These are phyloP conservation scores for Drosophila kambysellisi DNA, from an alignment of 2,888 invertebrate species.

Conservation along the genomic window DNA sequence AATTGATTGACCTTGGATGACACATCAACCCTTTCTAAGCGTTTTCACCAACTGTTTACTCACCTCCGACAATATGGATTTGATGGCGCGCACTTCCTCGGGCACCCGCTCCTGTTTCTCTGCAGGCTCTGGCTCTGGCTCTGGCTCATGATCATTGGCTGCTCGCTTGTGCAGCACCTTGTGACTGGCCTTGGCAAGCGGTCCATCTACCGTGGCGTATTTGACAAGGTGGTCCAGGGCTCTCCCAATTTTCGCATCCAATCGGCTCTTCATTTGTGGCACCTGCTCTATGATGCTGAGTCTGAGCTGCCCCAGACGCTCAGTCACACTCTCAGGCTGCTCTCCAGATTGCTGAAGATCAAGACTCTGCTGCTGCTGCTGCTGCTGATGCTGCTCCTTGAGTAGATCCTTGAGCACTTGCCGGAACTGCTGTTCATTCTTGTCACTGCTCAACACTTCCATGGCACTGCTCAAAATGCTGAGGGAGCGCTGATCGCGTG, in stretches of 20 bases:
- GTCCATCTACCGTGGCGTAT: constrained; percentile 61
- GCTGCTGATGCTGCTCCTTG: constrained; percentile 41
- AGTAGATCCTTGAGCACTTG: constrained; percentile 58
- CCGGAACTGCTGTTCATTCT: constrained; percentile 69
- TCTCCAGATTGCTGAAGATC: not conserved
- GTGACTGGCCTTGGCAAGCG: constrained; percentile 70
- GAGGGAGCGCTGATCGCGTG: constrained; percentile 81
- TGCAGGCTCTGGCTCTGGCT: not conserved
- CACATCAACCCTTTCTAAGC: not conserved
- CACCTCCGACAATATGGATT: constrained; percentile 76
- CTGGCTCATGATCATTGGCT: constrained; percentile 3
- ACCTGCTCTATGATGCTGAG: constrained; percentile 73
- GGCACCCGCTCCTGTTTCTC: constrained; percentile 20
- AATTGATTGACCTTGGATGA: constrained; percentile 14
- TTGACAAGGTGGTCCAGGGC: constrained; percentile 77
- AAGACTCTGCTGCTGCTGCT: constrained; percentile 28
- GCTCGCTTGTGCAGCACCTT: constrained; percentile 52
- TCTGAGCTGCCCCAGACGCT: constrained; percentile 68
- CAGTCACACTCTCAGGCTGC: constrained; percentile 10
- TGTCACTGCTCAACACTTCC: constrained; percentile 75
- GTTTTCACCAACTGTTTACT: constrained; percentile 2
- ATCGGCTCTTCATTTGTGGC: constrained; percentile 69
- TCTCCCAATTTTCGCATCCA: constrained; percentile 76
- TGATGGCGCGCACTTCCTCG: constrained; percentile 59
- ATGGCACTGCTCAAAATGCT: constrained; percentile 79